Evolutionary conservation across 1,140 invertebrate species (phyloP), one percentile per base, ranked within the genome.

Genomic region (Aphidius ervi): DNA sequence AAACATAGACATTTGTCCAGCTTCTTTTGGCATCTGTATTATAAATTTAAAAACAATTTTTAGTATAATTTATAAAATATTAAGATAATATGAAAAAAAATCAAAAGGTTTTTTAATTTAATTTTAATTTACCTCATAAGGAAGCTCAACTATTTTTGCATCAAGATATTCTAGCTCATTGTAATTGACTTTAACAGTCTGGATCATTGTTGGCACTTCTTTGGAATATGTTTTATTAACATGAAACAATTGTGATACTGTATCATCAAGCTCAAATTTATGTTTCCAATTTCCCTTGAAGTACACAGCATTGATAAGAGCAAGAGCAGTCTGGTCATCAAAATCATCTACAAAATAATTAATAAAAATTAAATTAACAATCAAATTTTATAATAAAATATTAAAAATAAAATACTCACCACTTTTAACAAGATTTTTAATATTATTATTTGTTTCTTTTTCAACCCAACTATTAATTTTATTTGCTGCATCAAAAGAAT

Each of bases 391-490:
- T 16, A 31, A 31, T 31, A 3, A 31, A 31, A 31, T 31, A 3
- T 41, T 4, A 46, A 46, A 31, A 46, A 23, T 37, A 31, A 31
- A 3, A 58, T 45, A 49, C 20, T 56, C n/a, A 77, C 81, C 71
- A 54, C 74, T 50, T 43, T 73, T 66, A 43, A 93, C 76, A 9
- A 92, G 74, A 71, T 91, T 77, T 63, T 83, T 84, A 61, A 93
- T 91, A 74, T 86, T 87, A 49, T 87, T 77, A 61, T 87, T 83
- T 0, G 92, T 94, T 71, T 88, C 82, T 16, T 81, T 67, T 70
- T 86, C 83, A 6, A 93, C 86, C 89, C 88, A 92, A 6, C 64
- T 58, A 70, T 92, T 92, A 8, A 92, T 89, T 5, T 65, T 69
- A 9, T 78, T 62, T 2, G 83, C 80, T n/a, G 81, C 71, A 8